Evolutionary conservation across 2,888 invertebrate species (phyloP).

Genomic region (Pantelozetes paolii): DNA sequence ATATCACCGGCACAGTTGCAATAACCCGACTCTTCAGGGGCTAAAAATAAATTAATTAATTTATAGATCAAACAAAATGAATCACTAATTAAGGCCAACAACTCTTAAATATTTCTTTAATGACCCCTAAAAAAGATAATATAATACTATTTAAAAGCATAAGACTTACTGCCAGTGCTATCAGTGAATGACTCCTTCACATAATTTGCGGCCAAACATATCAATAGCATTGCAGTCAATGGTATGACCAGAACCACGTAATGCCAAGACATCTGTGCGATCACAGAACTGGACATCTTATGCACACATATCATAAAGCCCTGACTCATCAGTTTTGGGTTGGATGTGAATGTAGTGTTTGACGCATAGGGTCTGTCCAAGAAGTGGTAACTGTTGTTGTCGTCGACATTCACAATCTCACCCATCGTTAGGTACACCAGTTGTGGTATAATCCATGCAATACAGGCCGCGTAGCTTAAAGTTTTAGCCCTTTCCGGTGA

Average conservation of each 20-base stretch:
- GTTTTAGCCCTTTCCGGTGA: conserved; percentile 29
- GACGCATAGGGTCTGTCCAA: conserved; percentile 27
- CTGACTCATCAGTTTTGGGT: conserved; percentile 5
- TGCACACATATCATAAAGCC: conserved; percentile 43
- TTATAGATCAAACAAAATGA: neutral
- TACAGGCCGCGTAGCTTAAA: conserved; percentile 30
- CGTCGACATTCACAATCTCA: conserved; percentile 37
- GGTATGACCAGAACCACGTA: conserved; percentile 43
- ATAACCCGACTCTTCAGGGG: neutral
- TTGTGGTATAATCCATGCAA: conserved; percentile 43
- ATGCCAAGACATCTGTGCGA: conserved; percentile 42
- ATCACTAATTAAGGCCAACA: neutral
- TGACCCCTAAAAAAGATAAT: neutral
- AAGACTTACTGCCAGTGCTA: conserved; percentile 1
- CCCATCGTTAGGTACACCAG: conserved; percentile 38
- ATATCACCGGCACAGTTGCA: conserved; percentile 40
- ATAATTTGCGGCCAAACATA: conserved; percentile 34
- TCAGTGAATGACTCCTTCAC: neutral
- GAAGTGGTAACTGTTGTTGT: conserved; percentile 34
- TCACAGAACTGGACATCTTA: conserved; percentile 29
- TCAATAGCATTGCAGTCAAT: conserved; percentile 40
- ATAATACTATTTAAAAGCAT: neutral
- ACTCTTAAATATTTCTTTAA: neutral
- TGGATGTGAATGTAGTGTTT: neutral
- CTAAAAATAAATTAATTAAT: neutral